Percentiles rank a stretch among this genome's conserved stretches.
phyloP scores from a whole-genome alignment of 2,888 invertebrate species.

The Scaptomyza flava region DNA sequence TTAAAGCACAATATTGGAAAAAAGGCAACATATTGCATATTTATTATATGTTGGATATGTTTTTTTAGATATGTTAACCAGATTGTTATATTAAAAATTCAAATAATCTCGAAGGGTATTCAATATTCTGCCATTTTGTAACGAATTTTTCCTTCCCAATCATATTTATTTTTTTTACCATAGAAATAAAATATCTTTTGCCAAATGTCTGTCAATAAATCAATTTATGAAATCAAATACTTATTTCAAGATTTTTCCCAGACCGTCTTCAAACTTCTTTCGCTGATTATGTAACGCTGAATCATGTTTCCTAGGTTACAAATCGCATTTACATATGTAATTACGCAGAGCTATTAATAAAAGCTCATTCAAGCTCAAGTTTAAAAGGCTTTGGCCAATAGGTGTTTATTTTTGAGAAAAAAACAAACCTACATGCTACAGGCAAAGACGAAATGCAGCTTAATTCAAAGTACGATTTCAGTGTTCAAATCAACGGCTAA shows the following conservation, averaged over 20 bases:
- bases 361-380: slow-evolving; percentile 13
- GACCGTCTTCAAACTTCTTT: slow-evolving; percentile 7
- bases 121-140: neutral
- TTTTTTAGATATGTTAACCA: neutral
- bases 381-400: slow-evolving; percentile 21
- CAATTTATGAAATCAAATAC: slow-evolving; percentile 14
- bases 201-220: slow-evolving; percentile 33
- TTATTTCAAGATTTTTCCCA: slow-evolving; percentile 28
- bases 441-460: slow-evolving; percentile 47
- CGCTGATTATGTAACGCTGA: slow-evolving; percentile 21
- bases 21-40: neutral
- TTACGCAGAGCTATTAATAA: slow-evolving; percentile 27
- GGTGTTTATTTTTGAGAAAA: neutral
- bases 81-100: too few relatives aligned
- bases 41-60: neutral
- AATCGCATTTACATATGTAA: slow-evolving; percentile 62
- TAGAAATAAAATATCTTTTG: neutral
- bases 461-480: slow-evolving; percentile 72
- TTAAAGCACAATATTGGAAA: too few relatives aligned
- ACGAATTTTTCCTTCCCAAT: neutral
- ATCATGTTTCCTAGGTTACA: neutral
- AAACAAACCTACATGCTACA: neutral
- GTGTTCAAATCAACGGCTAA: slow-evolving; percentile 56
- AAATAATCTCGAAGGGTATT: neutral
- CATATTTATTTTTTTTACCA: neutral